Evolutionary conservation across 2,113 vertebrate genomes (phyloP).

Genomic region (Oreocharis arfaki): DNA sequence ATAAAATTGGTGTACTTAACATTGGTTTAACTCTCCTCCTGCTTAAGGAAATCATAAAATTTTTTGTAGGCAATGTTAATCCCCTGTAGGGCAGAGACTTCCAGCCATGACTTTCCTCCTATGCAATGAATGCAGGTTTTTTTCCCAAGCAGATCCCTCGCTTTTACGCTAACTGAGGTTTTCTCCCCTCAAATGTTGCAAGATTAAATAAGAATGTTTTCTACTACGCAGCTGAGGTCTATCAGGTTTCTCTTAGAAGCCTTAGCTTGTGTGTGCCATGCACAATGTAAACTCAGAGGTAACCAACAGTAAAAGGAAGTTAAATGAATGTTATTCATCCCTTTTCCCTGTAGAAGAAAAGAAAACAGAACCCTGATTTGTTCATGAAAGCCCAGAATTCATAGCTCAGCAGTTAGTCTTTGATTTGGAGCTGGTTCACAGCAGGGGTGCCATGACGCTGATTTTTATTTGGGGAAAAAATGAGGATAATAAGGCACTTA

Average conservation of each 20-base stretch:
- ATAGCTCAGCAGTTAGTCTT: constrained; percentile 25
- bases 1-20: background rate
- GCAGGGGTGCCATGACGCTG: background rate
- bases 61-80: background rate
- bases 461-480: background rate
- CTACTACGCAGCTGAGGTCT: background rate
- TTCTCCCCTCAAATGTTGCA: background rate
- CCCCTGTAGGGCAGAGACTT: background rate
- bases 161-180: background rate
- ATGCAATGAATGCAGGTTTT: background rate
- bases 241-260: background rate
- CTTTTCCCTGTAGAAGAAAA: background rate
- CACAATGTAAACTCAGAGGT: background rate
- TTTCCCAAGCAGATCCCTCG: background rate
- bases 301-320: background rate
- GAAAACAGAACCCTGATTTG: background rate
- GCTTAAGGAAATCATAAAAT: background rate
- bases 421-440: constrained; percentile 25
- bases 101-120: background rate
- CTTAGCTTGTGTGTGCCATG: background rate
- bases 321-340: background rate
- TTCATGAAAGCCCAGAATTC: constrained; percentile 7
- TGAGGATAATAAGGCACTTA: constrained; percentile 18
- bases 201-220: background rate
- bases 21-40: background rate